Conservation (phyloP, 2,113 vertebrate species). For the Urocitellus parryii region DNA sequence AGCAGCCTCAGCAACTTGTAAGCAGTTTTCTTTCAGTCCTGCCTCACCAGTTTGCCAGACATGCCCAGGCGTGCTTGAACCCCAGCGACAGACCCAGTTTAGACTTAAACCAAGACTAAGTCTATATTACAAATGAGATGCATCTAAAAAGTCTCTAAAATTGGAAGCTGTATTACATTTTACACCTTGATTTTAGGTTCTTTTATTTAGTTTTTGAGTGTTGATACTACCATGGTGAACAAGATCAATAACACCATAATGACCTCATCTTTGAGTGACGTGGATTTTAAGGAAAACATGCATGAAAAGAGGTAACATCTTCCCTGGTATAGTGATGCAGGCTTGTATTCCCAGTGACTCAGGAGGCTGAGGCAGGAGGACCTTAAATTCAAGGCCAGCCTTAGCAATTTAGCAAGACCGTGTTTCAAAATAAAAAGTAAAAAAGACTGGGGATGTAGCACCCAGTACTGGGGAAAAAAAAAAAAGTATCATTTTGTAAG, state of each 20-base stretch:
- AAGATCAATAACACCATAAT: not conserved
- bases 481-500: too few species aligned
- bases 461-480: not conserved
- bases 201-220: not conserved
- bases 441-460: not conserved
- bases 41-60: conserved; percentile 38
- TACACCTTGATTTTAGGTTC: not conserved
- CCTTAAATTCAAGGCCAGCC: too few species aligned
- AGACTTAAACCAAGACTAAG: not conserved
- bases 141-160: not conserved
- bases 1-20: not conserved
- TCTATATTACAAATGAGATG: not conserved
- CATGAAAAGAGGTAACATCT: not conserved
- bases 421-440: not conserved
- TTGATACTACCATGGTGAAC: not conserved
- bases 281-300: not conserved
- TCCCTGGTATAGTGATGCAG: too few species aligned
- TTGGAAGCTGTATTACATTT: not conserved
- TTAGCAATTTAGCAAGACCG: not conserved
- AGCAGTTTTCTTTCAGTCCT: conserved; percentile 38
- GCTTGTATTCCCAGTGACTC: too few species aligned
- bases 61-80: conserved; percentile 39
- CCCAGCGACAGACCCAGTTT: not conserved
- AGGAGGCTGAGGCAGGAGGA: too few species aligned
- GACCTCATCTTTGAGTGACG: conserved; percentile 40